Evolutionary conservation across 2,888 invertebrate genomes (phyloP), one percentile per base, ranked within the genome.

Genomic region (Drosophila rellima): DNA sequence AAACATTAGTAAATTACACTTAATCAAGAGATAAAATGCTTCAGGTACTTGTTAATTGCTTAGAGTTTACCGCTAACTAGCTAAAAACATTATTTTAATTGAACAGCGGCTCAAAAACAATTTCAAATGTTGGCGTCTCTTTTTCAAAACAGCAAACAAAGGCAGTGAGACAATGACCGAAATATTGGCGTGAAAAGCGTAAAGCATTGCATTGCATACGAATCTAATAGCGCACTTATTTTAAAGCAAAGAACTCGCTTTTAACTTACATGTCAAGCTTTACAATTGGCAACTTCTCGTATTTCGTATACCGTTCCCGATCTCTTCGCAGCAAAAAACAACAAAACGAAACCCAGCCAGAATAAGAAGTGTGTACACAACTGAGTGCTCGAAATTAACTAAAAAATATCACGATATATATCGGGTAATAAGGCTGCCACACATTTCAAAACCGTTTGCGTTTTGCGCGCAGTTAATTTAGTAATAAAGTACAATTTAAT

Each of bases 81-180:
- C 7, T 4, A 8, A 29, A 23, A 45, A 10, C 1, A 40, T 13
- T 33, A 26, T 33, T 66, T 67, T 63, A 23, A 39, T 57, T 37
- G 48, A 81, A 70, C 29, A 60, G 59, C 80, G 67, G 72, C 70
- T 52, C 39, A 59, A 73, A 68, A 76, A 54, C 54, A 52, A 55
- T 71, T 74, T 79, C 23, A 82, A 82, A 70, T 64, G 69, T 79
- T 85, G 70, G 82, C 88, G 88, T 82, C 88, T 77, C 74, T 88
- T 74, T 57, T 57, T 42, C 42, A 48, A 70, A 74, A 60, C 56
- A 18, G 26, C 31, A 40, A 59, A 77, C 71, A 78, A 75, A 78
- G 61, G 26, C 42, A 67, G 11, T 39, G 20, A 13, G 6, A 20
- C 26, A 20, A 23, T 23, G 3, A 18, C 17, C 15, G 11, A 35